These are phyloP conservation scores for Mungos mungo DNA, from an alignment of 2,113 vertebrate genomes.

Conservation along the genomic window DNA sequence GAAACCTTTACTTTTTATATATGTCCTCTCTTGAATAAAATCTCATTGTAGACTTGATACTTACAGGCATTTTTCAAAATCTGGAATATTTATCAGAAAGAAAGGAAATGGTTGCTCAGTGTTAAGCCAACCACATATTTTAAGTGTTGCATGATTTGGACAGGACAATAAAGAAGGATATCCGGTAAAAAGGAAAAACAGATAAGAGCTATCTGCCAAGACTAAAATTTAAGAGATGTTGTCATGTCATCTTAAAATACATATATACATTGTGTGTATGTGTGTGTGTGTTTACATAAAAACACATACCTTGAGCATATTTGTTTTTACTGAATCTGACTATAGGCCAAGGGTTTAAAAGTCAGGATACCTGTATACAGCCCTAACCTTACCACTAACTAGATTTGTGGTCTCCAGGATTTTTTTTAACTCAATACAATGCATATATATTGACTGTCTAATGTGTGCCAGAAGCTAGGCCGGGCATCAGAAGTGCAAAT, in stretches of 20 bases:
- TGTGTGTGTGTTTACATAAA: too few species aligned
- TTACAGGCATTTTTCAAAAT: slow-evolving; percentile 63
- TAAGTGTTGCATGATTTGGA: slow-evolving; percentile 62
- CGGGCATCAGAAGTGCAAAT: background rate
- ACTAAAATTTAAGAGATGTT: slow-evolving; percentile 61
- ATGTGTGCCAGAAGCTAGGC: background rate
- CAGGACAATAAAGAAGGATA: slow-evolving; percentile 77
- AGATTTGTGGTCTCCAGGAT: background rate
- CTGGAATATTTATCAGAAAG: slow-evolving; percentile 75
- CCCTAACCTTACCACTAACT: background rate
- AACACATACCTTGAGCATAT: slow-evolving; percentile 28
- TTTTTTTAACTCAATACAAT: background rate
- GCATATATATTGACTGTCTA: background rate
- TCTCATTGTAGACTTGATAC: slow-evolving; percentile 47
- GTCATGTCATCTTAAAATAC: slow-evolving; percentile 3
- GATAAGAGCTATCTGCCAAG: slow-evolving; percentile 65
- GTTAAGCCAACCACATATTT: slow-evolving; percentile 74
- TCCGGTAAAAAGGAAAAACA: slow-evolving; percentile 62
- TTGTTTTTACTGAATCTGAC: slow-evolving; percentile 54
- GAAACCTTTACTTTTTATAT: slow-evolving; percentile 63
- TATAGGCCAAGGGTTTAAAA: slow-evolving; percentile 28
- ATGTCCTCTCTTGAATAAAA: slow-evolving; percentile 61
- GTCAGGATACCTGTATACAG: slow-evolving; percentile 17
- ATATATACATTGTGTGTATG: too few species aligned
- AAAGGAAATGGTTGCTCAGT: slow-evolving; percentile 68